A percentile compares a stretch with the other conserved stretches of the same genome.
phyloP scores from a whole-genome alignment of 2,888 invertebrate species.

The Xanthia togata region DNA sequence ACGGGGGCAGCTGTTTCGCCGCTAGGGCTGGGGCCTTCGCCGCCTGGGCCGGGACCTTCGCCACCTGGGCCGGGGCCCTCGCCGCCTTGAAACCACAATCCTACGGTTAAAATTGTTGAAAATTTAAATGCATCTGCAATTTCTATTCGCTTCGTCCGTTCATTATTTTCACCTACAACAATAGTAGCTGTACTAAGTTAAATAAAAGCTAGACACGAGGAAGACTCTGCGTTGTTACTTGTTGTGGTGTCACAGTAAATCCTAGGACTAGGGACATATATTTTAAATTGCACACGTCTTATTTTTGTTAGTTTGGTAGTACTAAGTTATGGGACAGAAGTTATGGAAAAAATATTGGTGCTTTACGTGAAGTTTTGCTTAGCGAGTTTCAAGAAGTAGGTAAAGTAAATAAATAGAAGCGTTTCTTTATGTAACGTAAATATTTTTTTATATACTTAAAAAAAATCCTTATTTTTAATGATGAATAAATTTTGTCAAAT shows the following conservation, averaged over 20 bases:
- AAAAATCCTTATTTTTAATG: not conserved
- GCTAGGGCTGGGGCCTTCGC: too few relatives aligned
- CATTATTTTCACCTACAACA: slow-evolving; percentile 39
- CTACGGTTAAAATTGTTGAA: not conserved
- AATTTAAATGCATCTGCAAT: slow-evolving; percentile 28
- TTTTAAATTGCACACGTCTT: slow-evolving; percentile 58
- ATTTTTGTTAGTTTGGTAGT: slow-evolving; percentile 43
- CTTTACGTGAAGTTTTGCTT: not conserved
- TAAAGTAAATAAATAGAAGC: not conserved
- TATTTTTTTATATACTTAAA: not conserved
- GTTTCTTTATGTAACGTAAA: too few relatives aligned
- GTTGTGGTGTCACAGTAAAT: slow-evolving; percentile 63
- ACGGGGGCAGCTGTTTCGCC: too few relatives aligned
- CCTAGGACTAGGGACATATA: slow-evolving; percentile 42
- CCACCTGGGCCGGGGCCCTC: too few relatives aligned
- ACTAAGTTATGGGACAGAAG: slow-evolving; percentile 39
- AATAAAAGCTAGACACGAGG: slow-evolving; percentile 40
- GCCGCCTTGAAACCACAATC: slow-evolving; percentile 21
- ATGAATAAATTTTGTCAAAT: too few relatives aligned
- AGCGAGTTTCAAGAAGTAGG: not conserved
- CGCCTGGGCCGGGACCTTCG: too few relatives aligned
- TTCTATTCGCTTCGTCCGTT: slow-evolving; percentile 21
- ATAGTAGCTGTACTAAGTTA: slow-evolving; percentile 21
- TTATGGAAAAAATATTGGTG: slow-evolving; percentile 22
- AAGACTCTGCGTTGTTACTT: slow-evolving; percentile 62